These are phyloP conservation scores for Hyla sarda DNA, from an alignment of 2,113 vertebrate species.

Conservation along the genomic window DNA sequence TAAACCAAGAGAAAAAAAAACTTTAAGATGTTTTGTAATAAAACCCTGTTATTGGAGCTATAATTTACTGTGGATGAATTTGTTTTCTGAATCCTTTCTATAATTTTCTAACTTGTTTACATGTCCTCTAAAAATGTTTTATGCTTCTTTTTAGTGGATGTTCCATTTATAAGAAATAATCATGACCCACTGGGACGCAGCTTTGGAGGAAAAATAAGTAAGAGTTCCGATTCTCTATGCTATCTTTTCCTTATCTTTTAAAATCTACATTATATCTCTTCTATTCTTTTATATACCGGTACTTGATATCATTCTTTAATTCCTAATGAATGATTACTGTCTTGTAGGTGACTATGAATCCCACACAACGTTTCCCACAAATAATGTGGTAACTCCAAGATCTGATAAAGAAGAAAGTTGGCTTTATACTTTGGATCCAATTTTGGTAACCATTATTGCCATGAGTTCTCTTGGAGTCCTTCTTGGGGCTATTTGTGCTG, in stretches of 20 bases:
- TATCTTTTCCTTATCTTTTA: neutral
- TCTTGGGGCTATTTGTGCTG: conserved; percentile 90
- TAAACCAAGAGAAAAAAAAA: neutral
- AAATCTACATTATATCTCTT: neutral
- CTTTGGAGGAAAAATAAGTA: conserved; percentile 48
- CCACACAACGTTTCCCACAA: conserved; percentile 73
- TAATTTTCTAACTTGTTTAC: neutral
- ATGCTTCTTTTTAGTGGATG: conserved; percentile 73
- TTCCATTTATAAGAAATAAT: conserved; percentile 68
- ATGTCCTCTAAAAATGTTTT: neutral
- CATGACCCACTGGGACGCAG: conserved; percentile 56
- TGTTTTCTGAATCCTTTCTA: neutral
- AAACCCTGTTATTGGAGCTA: neutral
- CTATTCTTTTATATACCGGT: neutral
- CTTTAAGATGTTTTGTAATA: neutral
- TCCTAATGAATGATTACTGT: conserved; percentile 64
- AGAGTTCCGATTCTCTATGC: neutral
- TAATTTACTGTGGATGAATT: neutral
- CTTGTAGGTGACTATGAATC: conserved; percentile 74
- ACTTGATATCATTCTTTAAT: neutral
- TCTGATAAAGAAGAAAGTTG: conserved; percentile 91
- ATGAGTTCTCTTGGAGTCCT: conserved; percentile 96
- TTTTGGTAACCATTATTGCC: conserved; percentile 98
- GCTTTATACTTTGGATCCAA: conserved; percentile 94
- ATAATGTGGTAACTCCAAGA: conserved; percentile 73